These are phyloP conservation scores for Callimorpha dominula DNA, from an alignment of 2,888 invertebrate genomes.

Conservation along the genomic window DNA sequence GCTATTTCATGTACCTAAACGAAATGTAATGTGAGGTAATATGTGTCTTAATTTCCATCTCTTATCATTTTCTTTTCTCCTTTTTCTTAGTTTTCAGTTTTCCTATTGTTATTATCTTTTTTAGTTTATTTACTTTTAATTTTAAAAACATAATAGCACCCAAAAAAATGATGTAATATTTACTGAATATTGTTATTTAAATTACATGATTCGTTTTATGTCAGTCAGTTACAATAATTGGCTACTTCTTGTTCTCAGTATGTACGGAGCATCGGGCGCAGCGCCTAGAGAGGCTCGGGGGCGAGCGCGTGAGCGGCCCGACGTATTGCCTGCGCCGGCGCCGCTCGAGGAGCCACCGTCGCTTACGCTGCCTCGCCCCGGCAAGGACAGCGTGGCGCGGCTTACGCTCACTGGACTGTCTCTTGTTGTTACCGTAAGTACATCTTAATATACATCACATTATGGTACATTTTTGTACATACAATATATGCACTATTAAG, in stretches of 20 bases:
- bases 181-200: too few species aligned
- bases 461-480: neutral
- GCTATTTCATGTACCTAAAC: too few species aligned
- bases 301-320: constrained; percentile 81
- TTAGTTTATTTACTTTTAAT: too few species aligned
- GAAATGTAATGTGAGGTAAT: too few species aligned
- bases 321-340: constrained; percentile 81
- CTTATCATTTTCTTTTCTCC: too few species aligned
- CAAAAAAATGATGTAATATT: too few species aligned
- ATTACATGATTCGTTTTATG: neutral
- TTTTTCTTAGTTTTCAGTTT: too few species aligned
- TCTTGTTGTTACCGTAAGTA: constrained; percentile 92
- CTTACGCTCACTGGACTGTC: constrained; percentile 93
- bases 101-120: too few species aligned
- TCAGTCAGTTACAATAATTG: too few species aligned
- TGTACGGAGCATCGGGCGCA: constrained; percentile 86
- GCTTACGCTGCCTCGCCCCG: constrained; percentile 76
- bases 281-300: constrained; percentile 84
- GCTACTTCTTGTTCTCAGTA: constrained; percentile 58
- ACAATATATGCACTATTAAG: neutral
- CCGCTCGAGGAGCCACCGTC: constrained; percentile 71
- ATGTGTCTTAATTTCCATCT: too few species aligned
- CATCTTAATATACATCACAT: neutral
- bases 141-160: too few species aligned
- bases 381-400: constrained; percentile 93